A percentile compares a stretch with the other conserved stretches of the same genome.
Evolutionary conservation across 2,797 vertebrate species (phyloP).

Genomic region (Siniperca scherzeri): DNA sequence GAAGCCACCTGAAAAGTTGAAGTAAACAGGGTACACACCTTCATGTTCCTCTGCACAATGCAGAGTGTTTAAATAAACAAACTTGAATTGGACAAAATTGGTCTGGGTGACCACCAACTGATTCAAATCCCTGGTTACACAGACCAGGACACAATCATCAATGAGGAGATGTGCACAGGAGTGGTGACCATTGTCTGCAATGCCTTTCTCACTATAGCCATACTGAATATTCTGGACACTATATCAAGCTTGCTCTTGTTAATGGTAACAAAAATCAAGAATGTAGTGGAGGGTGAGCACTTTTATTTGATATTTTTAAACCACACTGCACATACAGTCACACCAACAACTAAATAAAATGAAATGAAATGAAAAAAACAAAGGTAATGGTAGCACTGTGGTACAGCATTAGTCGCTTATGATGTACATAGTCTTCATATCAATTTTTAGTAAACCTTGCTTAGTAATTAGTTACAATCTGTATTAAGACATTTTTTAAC

Average conservation of each 20-base stretch:
- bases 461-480: not conserved
- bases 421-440: not conserved
- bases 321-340: too few species aligned
- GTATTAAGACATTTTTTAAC: not conserved
- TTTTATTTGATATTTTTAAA: not conserved
- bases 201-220: not conserved
- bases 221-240: not conserved
- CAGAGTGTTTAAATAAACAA: not conserved
- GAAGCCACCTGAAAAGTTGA: not conserved
- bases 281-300: not conserved
- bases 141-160: not conserved
- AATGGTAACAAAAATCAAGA: not conserved
- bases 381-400: not conserved
- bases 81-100: not conserved
- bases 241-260: not conserved
- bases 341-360: not conserved
- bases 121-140: slow-evolving; percentile 4
- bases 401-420: not conserved
- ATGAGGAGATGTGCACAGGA: not conserved
- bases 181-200: not conserved
- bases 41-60: not conserved
- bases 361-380: not conserved
- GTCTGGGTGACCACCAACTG: not conserved
- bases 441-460: not conserved
- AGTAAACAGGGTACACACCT: not conserved